A percentile compares a stretch with the other conserved stretches of the same genome.
These are phyloP conservation scores for Propithecus coquereli DNA, from an alignment of 2,113 vertebrate genomes.

Conservation along the genomic window DNA sequence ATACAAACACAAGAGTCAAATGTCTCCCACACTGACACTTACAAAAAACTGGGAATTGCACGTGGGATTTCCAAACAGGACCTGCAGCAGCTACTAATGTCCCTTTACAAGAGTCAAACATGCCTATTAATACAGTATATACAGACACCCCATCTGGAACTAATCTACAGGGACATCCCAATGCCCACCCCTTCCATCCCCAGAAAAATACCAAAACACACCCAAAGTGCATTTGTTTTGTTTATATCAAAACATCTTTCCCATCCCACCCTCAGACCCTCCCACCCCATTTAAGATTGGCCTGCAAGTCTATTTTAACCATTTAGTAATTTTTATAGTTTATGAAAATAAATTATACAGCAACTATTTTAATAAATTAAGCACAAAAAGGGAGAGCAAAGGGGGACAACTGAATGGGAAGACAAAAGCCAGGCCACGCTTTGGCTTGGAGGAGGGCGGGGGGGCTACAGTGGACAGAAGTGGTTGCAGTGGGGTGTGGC, in stretches of 20 bases:
- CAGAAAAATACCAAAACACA: conserved; percentile 82
- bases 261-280: conserved; percentile 59
- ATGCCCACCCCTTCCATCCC: conserved; percentile 44
- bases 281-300: conserved; percentile 77
- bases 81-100: conserved; percentile 77
- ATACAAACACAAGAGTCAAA: conserved; percentile 80
- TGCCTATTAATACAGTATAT: conserved; percentile 80
- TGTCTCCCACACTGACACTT: conserved; percentile 74
- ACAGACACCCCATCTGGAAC: conserved; percentile 75
- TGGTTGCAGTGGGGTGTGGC: neutral
- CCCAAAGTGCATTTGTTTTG: conserved; percentile 81
- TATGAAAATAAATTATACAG: conserved; percentile 87
- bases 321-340: conserved; percentile 81
- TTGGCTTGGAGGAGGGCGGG: conserved; percentile 61
- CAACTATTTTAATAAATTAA: conserved; percentile 86
- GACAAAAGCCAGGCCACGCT: conserved; percentile 72
- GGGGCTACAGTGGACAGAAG: neutral
- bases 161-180: conserved; percentile 74
- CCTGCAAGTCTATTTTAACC: conserved; percentile 81
- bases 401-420: conserved; percentile 61
- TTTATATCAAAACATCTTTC: conserved; percentile 80
- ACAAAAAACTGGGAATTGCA: conserved; percentile 72
- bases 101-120: conserved; percentile 79
- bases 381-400: conserved; percentile 63
- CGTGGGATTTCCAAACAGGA: conserved; percentile 73